Percentiles rank a stretch among this genome's conserved stretches.
Conservation (phyloP, 2,888 invertebrate species). For the Miltochrista miniata region DNA sequence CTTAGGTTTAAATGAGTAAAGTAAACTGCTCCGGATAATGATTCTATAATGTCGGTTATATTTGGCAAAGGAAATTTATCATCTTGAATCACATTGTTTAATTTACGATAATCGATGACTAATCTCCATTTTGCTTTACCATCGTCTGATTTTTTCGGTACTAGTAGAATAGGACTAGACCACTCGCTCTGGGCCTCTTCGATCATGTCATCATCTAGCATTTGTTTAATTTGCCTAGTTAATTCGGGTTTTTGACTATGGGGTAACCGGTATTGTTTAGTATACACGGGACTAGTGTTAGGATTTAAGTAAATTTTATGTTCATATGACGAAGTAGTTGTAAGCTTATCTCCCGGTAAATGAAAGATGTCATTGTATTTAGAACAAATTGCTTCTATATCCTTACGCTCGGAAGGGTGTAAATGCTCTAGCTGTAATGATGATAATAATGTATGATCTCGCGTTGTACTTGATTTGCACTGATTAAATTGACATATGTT, state of each 20-base stretch:
- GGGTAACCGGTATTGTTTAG: constrained; percentile 12
- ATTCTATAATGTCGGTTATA: no score
- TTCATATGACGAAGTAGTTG: no score
- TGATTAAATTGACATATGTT: neutral
- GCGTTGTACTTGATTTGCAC: neutral
- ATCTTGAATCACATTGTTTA: constrained; percentile 6
- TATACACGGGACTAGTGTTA: constrained; percentile 5
- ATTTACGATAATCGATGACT: constrained; percentile 14
- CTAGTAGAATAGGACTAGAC: constrained; percentile 1
- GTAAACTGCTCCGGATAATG: neutral
- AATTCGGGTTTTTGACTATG: constrained; percentile 8
- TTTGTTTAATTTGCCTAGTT: constrained; percentile 8
- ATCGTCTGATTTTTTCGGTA: neutral
- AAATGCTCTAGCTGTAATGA: neutral
- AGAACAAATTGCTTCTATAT: constrained; percentile 17
- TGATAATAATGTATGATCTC: neutral
- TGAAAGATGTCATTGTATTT: neutral
- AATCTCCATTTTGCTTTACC: constrained; percentile 11
- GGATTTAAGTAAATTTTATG: no score
- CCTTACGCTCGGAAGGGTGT: no score
- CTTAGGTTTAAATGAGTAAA: constrained; percentile 13
- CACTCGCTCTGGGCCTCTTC: constrained; percentile 12
- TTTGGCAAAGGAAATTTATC: constrained; percentile 6
- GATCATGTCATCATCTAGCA: constrained; percentile 13
- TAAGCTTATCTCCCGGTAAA: no score